Evolutionary conservation across 2,113 vertebrate species (phyloP), one percentile per base, ranked within the genome.

Genomic region (Chaenocephalus aceratus): DNA sequence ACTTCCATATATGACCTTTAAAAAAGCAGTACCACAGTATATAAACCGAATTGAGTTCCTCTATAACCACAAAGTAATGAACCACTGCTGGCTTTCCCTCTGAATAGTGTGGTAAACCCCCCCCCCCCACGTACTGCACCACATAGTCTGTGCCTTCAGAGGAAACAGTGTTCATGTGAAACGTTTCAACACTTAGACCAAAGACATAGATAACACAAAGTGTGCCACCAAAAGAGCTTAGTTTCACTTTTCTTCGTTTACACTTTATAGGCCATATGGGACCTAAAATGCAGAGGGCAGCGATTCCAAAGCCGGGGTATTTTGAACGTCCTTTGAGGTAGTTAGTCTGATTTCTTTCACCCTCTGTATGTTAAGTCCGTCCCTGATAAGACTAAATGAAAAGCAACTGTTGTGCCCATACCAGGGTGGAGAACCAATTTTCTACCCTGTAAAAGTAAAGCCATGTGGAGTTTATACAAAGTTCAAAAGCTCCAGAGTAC

Each of bases 381-480:
- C 53, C 45, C 34, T 54, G 44, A 45, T 78, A 72, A 80, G 14
- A 65, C 71, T 45, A 48, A 83, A 82, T 51, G 30, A 58, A 77
- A 82, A 65, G 45, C 16, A 57, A 64, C 56, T 51, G 57, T 41
- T 36, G 10, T 45, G 15, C 54, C 49, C n/a, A 74, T 66, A 75
- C 6, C 9, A 53, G 8, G 11, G 14, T 45, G 45, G 11, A 60
- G 44, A 45, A 60, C 12, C 41, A 46, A 18, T 68, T 80, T 69
- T 71, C 10, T 56, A 60, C 23, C 75, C n/a, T 76, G 54, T 68
- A 63, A 79, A 85, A 49, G 12, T 34, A 11, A 15, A n/a, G 13
- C 53, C 65, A 26, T 82, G 77, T 75, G 70, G 64, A 75, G 65
- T 78, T 88, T 51, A 52, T 65, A 70, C 36, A 54, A 54, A 73